Percentiles rank a stretch among this genome's conserved stretches.
phyloP scores from a whole-genome alignment of 1,140 invertebrate genomes.

The Leptopilina clavipes region DNA sequence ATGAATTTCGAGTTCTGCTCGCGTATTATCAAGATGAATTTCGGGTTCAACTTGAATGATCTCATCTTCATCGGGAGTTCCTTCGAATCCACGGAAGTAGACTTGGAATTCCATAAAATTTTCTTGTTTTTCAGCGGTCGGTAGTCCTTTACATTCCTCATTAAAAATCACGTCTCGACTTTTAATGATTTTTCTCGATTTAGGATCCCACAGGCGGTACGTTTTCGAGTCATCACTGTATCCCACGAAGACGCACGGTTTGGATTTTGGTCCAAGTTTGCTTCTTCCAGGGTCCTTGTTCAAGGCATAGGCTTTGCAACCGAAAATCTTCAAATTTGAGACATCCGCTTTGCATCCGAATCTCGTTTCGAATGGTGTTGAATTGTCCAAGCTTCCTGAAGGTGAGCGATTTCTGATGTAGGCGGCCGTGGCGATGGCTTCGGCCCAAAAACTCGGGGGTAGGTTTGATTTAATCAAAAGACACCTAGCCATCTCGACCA shows the following conservation, averaged over 20 bases:
- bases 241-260: conserved; percentile 58
- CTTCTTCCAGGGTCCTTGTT: conserved; percentile 50
- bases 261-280: conserved; percentile 57
- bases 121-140: neutral
- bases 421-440: conserved; percentile 58
- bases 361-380: conserved; percentile 55
- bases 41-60: neutral
- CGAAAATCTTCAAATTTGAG: conserved; percentile 24
- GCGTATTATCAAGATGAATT: neutral
- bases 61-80: neutral
- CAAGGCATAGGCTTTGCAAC: conserved; percentile 52
- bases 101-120: neutral
- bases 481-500: conserved; percentile 32
- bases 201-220: conserved; percentile 54
- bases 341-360: neutral
- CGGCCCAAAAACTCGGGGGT: conserved; percentile 60
- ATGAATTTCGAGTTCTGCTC: neutral
- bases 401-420: conserved; percentile 49
- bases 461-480: conserved; percentile 55
- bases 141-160: conserved; percentile 38
- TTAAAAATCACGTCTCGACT: conserved; percentile 56
- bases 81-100: neutral
- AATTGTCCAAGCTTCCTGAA: conserved; percentile 41
- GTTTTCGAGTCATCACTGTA: conserved; percentile 58
- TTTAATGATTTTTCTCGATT: conserved; percentile 53